Evolutionary conservation across 2,888 invertebrate species (phyloP).

Genomic region (Loripinus fragilis): DNA sequence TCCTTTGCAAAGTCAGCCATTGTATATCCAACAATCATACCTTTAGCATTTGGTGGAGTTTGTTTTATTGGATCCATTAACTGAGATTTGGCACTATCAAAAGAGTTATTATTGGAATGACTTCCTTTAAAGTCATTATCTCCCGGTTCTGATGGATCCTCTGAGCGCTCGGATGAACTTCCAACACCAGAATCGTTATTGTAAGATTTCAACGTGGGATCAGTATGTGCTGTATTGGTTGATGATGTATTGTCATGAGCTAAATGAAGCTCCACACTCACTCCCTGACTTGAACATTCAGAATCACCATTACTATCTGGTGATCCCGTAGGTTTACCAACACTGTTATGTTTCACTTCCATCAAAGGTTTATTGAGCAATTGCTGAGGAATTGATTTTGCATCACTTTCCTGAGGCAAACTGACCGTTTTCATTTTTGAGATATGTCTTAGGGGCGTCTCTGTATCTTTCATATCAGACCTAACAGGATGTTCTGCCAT

Average conservation of each 20-base stretch:
- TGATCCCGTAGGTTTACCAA: conserved; percentile 51
- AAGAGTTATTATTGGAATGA: conserved; percentile 53
- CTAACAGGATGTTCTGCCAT: background rate
- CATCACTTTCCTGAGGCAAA: conserved; percentile 60
- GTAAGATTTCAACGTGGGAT: conserved; percentile 67
- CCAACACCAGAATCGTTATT: conserved; percentile 80
- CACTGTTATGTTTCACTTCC: conserved; percentile 62
- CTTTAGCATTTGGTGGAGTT: conserved; percentile 57
- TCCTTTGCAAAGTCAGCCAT: conserved; percentile 38
- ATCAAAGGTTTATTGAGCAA: conserved; percentile 71
- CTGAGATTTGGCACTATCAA: conserved; percentile 62
- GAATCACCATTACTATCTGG: conserved; percentile 70
- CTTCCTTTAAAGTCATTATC: conserved; percentile 73
- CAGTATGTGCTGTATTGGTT: conserved; percentile 63
- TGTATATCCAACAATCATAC: conserved; percentile 71
- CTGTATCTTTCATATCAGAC: conserved; percentile 2
- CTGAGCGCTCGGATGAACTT: conserved; percentile 78
- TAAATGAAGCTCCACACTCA: conserved; percentile 65
- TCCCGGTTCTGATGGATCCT: conserved; percentile 78
- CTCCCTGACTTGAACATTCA: conserved; percentile 75
- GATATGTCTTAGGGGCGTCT: background rate
- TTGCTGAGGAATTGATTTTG: conserved; percentile 64
- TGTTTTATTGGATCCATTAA: conserved; percentile 46
- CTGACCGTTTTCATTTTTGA: conserved; percentile 20
- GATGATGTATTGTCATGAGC: conserved; percentile 64